Percentiles rank a stretch among this genome's conserved stretches.
These are phyloP conservation scores for Chrysolina oricalcia DNA, from an alignment of 2,888 invertebrate species.

Conservation along the genomic window DNA sequence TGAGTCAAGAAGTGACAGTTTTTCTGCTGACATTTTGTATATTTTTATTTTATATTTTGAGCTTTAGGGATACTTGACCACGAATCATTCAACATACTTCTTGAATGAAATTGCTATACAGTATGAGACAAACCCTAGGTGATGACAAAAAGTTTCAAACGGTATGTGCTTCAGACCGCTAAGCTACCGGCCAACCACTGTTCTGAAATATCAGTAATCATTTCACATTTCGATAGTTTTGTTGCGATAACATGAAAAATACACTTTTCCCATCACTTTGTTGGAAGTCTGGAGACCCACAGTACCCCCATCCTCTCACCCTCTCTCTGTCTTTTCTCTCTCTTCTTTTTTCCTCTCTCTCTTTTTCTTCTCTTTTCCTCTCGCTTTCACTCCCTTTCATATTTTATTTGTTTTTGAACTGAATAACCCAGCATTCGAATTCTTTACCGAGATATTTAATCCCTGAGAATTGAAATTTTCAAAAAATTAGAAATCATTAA, in stretches of 20 bases:
- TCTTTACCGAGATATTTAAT: background rate
- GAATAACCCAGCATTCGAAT: slow-evolving; percentile 2
- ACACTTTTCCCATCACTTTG: background rate
- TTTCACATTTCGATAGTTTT: slow-evolving; percentile 6
- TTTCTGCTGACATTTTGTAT: too few relatives aligned
- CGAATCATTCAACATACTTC: too few relatives aligned
- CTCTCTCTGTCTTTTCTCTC: background rate
- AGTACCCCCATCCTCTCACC: background rate
- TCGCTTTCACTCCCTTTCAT: background rate
- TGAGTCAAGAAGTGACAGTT: too few relatives aligned
- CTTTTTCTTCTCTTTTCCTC: background rate
- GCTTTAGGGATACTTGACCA: too few relatives aligned
- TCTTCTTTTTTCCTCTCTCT: background rate
- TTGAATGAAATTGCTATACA: too few relatives aligned
- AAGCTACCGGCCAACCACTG: background rate
- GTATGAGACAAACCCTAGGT: too few relatives aligned
- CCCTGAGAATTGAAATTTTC: too few relatives aligned
- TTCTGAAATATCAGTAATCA: slow-evolving; percentile 12
- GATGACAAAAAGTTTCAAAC: too few relatives aligned
- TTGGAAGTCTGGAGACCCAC: slow-evolving; percentile 12
- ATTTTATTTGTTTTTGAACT: slow-evolving; percentile 10
- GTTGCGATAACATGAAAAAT: slow-evolving; percentile 6
- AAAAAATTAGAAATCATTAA: too few relatives aligned
- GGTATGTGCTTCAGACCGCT: background rate
- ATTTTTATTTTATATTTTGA: too few relatives aligned